Base-by-base conservation (phyloP, 2,797 vertebrate genomes). In the Myotis myotis region DNA sequence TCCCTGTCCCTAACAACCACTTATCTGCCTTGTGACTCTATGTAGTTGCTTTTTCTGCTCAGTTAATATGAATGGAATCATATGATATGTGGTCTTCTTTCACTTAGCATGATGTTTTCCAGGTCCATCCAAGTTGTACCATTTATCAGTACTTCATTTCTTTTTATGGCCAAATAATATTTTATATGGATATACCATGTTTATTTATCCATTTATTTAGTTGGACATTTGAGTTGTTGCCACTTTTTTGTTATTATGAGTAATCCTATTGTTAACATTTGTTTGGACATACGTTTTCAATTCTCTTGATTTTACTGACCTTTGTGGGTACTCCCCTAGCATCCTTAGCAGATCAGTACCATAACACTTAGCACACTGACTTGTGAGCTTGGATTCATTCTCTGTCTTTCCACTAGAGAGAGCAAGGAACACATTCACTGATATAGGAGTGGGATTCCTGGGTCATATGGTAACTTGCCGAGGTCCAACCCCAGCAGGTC, bases 201-300 rank as follows among this genome's bases (percentile, higher is more conserved):
- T 85, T 81, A 30, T 80, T 79, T 94, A 84, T 74, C n/a, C 25
- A 72, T 93, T 89, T 68, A 81, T 92, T 55, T 55, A 30, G 28
- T 49, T 84, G 33, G 38, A 76, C 33, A 68, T 68, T 82, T 76
- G 53, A 76, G 47, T 91, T 91, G 20, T 71, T 88, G 55, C 49
- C 23, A 81, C n/a, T 96, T 91, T 94, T 72, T 60, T 30, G 4
- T 78, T 88, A 60, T 85, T 71, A 23, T 89, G 75, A 71, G 36
- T 86, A 38, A 72, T 83, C 28, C 6, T 84, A 17, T 19, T 68
- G 41, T 92, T 84, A 55, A 84, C 22, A 64, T 79, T 74, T 92
- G 28, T 75, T 49, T 84, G 4, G 36, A 87, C 25, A 36, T 47
- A n/a, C n/a, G 47, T 93, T 93, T 94, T 91, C 38, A 74, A 17